Evolutionary conservation across 2,797 vertebrate species (phyloP).

Genomic region (Ctenosaura bakeri): DNA sequence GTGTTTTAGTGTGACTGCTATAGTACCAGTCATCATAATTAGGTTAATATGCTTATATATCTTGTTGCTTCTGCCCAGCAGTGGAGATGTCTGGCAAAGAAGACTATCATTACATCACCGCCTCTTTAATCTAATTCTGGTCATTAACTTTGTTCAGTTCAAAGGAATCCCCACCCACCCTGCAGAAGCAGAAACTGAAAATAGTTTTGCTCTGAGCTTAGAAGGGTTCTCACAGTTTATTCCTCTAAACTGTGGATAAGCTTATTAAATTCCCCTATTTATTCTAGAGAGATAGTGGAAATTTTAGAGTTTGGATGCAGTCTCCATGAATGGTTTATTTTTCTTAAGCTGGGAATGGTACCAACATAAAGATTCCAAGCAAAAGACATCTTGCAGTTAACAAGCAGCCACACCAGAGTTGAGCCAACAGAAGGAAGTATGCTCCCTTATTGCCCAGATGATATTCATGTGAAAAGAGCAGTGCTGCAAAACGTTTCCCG

Average conservation of each 20-base stretch:
- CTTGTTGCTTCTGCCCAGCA: not conserved
- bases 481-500: not conserved
- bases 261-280: not conserved
- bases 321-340: not conserved
- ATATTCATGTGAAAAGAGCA: not conserved
- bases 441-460: not conserved
- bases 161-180: not conserved
- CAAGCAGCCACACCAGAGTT: not conserved
- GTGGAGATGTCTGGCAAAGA: not conserved
- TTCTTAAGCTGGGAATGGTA: not conserved
- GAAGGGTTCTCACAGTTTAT: not conserved
- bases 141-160: not conserved
- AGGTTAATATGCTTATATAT: not conserved
- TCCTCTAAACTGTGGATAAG: not conserved
- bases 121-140: not conserved
- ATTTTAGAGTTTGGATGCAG: not conserved
- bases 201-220: not conserved
- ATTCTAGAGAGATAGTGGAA: not conserved
- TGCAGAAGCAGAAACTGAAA: not conserved
- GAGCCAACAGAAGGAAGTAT: not conserved
- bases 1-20: not conserved
- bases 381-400: not conserved
- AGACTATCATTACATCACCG: not conserved
- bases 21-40: not conserved
- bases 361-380: slow-evolving; percentile 15